Evolutionary conservation across 2,888 invertebrate genomes (phyloP).

Genomic region (Synanthedon vespiformis): DNA sequence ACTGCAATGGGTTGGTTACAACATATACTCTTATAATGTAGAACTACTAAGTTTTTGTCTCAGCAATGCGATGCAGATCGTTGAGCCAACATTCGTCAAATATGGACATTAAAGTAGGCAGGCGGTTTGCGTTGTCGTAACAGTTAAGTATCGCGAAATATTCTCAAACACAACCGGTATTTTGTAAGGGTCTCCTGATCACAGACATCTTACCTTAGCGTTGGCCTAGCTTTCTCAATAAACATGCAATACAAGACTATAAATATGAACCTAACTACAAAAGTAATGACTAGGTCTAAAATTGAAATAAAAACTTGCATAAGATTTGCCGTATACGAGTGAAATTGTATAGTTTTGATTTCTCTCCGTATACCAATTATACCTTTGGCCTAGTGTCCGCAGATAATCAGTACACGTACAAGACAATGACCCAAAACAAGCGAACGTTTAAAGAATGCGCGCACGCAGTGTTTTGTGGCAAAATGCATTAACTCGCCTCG

Average conservation of each 20-base stretch:
- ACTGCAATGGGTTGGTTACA: no score
- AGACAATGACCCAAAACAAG: constrained; percentile 28
- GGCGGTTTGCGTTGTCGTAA: constrained; percentile 24
- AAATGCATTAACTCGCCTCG: constrained; percentile 24
- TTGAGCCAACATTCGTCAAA: constrained; percentile 10
- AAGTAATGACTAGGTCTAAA: no score
- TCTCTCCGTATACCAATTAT: constrained; percentile 29
- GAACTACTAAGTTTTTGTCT: no score
- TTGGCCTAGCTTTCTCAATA: no score
- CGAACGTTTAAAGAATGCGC: constrained; percentile 17
- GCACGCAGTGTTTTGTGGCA: constrained; percentile 20
- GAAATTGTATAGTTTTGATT: constrained; percentile 28
- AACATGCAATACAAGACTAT: no score
- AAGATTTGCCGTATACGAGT: constrained; percentile 5
- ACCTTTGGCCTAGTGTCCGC: constrained; percentile 23
- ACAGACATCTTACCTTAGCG: neutral
- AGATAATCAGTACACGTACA: constrained; percentile 45
- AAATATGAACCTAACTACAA: no score
- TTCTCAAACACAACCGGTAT: neutral
- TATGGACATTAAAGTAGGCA: constrained; percentile 27
- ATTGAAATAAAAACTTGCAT: no score
- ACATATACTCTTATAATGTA: no score
- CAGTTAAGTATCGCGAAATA: constrained; percentile 3
- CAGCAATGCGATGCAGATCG: neutral
- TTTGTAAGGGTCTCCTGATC: neutral